Evolutionary conservation across 2,797 vertebrate genomes (phyloP).

Genomic region (Strix occidentalis): DNA sequence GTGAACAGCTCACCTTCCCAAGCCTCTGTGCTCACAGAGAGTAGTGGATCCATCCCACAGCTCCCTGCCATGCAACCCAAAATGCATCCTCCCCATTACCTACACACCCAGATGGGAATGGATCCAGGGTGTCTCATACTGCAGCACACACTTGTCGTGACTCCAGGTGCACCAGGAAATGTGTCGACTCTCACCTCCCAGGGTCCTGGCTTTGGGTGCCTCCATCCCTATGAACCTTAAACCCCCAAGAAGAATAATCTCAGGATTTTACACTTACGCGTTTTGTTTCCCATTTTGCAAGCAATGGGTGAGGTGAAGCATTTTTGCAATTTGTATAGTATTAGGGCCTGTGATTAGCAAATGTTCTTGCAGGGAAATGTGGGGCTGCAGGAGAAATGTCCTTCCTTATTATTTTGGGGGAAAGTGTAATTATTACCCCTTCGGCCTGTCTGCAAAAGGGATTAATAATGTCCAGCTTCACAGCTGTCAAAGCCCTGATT

Average conservation of each 20-base stretch:
- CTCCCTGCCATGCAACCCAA: background rate
- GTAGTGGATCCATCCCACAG: background rate
- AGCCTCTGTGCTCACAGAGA: background rate
- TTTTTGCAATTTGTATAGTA: background rate
- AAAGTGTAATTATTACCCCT: constrained; percentile 44
- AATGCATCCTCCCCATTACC: background rate
- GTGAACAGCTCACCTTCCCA: background rate
- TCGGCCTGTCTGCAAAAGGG: background rate
- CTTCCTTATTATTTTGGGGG: background rate
- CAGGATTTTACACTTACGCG: background rate
- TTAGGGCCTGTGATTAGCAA: background rate
- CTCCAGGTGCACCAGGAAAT: background rate
- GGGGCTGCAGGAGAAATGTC: background rate
- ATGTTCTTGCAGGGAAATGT: background rate
- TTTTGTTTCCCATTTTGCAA: background rate
- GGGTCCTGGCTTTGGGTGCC: background rate
- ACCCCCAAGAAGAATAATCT: background rate
- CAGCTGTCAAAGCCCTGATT: constrained; percentile 62
- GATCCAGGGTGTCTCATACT: too few species aligned
- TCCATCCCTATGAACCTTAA: background rate
- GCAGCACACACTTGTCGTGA: background rate
- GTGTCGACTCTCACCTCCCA: background rate
- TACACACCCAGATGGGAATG: accelerated
- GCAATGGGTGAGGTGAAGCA: background rate
- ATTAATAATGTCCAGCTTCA: constrained; percentile 55